phyloP scores from a whole-genome alignment of 2,113 vertebrate genomes.

The Sinocyclocheilus maitianheensis region DNA sequence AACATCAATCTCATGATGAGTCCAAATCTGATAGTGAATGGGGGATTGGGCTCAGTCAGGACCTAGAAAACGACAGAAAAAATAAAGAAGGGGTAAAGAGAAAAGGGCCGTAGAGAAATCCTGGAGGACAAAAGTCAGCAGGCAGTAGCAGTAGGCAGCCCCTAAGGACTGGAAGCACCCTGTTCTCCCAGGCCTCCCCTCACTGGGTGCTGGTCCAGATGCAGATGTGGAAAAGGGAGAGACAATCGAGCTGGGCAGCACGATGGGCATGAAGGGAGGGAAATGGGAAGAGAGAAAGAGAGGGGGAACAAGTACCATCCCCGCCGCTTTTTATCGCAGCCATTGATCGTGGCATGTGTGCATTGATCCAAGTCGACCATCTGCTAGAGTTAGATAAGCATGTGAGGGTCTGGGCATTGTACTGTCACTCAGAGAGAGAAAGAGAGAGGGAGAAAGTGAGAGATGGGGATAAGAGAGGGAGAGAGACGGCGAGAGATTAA shows the following conservation, averaged over 20 bases:
- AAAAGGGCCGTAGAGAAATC: constrained; percentile 50
- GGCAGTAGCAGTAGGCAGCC: constrained; percentile 52
- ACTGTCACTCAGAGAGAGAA: constrained; percentile 90
- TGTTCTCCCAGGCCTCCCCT: constrained; percentile 59
- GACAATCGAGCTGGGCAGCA: constrained; percentile 47
- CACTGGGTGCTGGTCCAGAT: constrained; percentile 82
- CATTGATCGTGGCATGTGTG: constrained; percentile 99
- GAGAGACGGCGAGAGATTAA: constrained; percentile 53
- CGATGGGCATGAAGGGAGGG: constrained; percentile 53
- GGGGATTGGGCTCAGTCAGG: constrained; percentile 48
- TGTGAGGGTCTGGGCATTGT: constrained; percentile 99
- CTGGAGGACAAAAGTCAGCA: constrained; percentile 61
- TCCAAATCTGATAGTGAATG: constrained; percentile 44
- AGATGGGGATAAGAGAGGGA: constrained; percentile 58
- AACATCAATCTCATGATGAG: constrained; percentile 73
- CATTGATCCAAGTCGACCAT: constrained; percentile 99
- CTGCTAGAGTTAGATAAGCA: constrained; percentile 99
- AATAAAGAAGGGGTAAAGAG: constrained; percentile 39
- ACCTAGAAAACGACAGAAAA: constrained; percentile 14
- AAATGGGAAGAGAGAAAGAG: constrained; percentile 63
- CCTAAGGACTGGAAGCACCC: constrained; percentile 63
- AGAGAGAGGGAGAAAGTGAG: constrained; percentile 62
- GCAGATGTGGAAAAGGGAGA: constrained; percentile 67
- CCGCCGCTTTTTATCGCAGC: constrained; percentile 96
- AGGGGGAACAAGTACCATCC: constrained; percentile 77